Conservation (phyloP, 2,888 invertebrate species). For the Tanypteryx hageni region DNA sequence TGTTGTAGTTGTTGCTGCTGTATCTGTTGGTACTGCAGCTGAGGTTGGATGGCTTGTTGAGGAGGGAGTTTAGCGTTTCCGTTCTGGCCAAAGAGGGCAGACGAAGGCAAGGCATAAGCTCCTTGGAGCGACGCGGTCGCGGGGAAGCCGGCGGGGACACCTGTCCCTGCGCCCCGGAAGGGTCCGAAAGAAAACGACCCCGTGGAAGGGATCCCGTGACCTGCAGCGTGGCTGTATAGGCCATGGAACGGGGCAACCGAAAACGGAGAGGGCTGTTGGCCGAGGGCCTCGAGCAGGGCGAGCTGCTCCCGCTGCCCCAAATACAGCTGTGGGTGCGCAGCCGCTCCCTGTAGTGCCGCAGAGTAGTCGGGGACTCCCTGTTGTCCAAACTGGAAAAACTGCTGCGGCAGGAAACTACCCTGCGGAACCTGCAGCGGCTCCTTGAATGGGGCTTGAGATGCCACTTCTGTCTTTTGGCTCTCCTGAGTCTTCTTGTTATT, state of each 20-base stretch:
- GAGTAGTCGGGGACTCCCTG: not conserved
- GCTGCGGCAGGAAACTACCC: constrained; percentile 37
- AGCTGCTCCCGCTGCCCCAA: constrained; percentile 51
- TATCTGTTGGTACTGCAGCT: constrained; percentile 39
- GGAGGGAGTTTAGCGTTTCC: not conserved
- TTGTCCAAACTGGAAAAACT: constrained; percentile 15
- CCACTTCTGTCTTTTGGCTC: not conserved
- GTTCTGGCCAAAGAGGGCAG: not conserved
- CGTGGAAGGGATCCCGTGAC: constrained; percentile 8
- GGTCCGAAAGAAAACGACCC: not conserved
- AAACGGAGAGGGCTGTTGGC: not conserved
- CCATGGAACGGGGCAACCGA: constrained; percentile 22
- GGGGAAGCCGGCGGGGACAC: not conserved
- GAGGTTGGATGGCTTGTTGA: not conserved
- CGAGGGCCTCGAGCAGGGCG: constrained; percentile 36
- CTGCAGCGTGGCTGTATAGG: not conserved
- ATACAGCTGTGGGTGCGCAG: constrained; percentile 43
- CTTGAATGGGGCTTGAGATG: not conserved
- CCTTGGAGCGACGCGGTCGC: not conserved
- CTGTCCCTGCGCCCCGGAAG: constrained; percentile 1
- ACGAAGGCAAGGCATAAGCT: not conserved
- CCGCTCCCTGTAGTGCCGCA: constrained; percentile 27
- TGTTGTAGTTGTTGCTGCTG: constrained; percentile 24
- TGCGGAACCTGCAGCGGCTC: not conserved
- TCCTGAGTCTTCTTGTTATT: constrained; percentile 48